Percentiles rank a stretch among this genome's conserved stretches.
These are phyloP conservation scores for Thymelicus sylvestris DNA, from an alignment of 2,888 invertebrate genomes.

Conservation along the genomic window DNA sequence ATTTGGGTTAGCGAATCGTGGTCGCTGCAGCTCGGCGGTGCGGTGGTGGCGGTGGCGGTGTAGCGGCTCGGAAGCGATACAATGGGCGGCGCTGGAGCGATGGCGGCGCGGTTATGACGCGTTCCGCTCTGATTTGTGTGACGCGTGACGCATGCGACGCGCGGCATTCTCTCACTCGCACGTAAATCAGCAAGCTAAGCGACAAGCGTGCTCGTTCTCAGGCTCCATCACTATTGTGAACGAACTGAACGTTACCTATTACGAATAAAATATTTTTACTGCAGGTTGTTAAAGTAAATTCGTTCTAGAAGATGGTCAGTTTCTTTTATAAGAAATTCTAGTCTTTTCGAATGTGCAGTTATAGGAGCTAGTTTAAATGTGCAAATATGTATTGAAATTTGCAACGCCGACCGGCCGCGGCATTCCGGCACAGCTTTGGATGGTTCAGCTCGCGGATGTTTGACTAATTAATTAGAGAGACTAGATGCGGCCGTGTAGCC, in stretches of 20 bases:
- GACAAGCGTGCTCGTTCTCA: neutral
- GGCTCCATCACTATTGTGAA: neutral
- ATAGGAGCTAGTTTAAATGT: no score
- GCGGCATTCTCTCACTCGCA: neutral
- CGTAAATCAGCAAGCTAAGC: neutral
- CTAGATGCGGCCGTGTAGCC: no score
- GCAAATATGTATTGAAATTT: no score
- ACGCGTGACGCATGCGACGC: constrained; percentile 6
- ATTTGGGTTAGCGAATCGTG: constrained; percentile 33
- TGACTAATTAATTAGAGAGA: neutral
- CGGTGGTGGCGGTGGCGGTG: neutral
- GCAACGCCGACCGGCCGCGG: no score
- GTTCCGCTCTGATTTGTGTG: constrained; percentile 45
- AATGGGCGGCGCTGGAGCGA: constrained; percentile 20
- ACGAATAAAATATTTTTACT: no score
- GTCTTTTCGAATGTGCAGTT: no score
- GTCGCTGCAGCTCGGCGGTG: neutral
- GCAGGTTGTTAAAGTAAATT: no score
- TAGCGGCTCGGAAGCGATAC: constrained; percentile 32
- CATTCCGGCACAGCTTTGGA: neutral
- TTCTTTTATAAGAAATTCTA: no score
- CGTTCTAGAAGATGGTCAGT: no score
- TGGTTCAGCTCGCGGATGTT: neutral
- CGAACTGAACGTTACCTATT: no score
- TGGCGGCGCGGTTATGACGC: constrained; percentile 33